Evolutionary conservation across 2,888 invertebrate species (phyloP).

Genomic region (Mythimna ferrago): DNA sequence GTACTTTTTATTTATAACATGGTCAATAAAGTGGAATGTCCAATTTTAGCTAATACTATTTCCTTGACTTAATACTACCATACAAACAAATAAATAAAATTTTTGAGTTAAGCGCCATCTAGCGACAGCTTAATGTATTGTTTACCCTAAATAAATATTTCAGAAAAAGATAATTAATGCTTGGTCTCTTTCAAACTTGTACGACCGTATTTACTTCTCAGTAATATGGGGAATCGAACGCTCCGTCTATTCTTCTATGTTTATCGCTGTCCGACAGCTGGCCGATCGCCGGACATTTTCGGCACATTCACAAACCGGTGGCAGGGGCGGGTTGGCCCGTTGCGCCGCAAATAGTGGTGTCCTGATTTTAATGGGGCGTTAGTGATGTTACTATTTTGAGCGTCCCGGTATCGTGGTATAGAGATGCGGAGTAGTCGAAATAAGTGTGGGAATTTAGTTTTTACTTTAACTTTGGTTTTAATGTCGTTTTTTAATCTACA

Average conservation of each 20-base stretch:
- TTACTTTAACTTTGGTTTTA: neutral
- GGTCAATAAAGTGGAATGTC: too few species aligned
- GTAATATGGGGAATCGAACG: too few species aligned
- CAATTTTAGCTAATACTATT: too few species aligned
- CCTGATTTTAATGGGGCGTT: slow-evolving; percentile 59
- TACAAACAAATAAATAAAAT: too few species aligned
- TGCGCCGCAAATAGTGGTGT: slow-evolving; percentile 55
- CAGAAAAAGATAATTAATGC: neutral
- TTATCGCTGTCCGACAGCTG: neutral
- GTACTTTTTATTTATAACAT: too few species aligned
- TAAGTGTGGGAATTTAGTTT: slow-evolving; percentile 15
- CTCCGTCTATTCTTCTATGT: slow-evolving; percentile 4
- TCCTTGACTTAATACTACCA: too few species aligned
- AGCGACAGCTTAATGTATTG: too few species aligned
- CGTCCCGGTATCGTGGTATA: neutral
- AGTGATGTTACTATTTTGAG: slow-evolving; percentile 55
- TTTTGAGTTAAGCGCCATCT: too few species aligned
- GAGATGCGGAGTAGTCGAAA: neutral
- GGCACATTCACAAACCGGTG: slow-evolving; percentile 37
- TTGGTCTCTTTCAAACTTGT: neutral
- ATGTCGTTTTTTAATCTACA: neutral
- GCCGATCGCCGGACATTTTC: slow-evolving; percentile 36
- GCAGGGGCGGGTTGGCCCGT: slow-evolving; percentile 40
- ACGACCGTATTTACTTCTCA: neutral
- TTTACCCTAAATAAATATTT: neutral